Percentiles rank a stretch among this genome's conserved stretches.
Conservation (phyloP, 53 echinoderm and acorn worm genomes). For the Apostichopus leukothele region DNA sequence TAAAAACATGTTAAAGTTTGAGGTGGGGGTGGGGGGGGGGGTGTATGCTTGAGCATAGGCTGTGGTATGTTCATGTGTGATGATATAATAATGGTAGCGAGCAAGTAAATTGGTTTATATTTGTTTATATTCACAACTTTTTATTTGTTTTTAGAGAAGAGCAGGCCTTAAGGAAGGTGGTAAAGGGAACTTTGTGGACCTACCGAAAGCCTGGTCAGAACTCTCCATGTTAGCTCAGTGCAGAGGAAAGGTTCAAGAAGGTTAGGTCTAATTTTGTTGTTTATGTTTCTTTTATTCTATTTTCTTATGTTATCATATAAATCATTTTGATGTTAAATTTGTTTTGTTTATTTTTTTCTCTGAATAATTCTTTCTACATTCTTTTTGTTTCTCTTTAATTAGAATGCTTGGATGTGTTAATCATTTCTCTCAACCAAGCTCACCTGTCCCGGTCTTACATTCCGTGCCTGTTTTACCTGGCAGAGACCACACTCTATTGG, state of each 20-base stretch:
- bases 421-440: conserved; percentile 82
- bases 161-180: conserved; percentile 86
- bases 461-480: conserved; percentile 90
- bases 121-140: background rate
- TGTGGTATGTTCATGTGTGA: too few relatives aligned
- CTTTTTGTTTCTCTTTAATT: background rate
- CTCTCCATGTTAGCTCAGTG: conserved; percentile 97
- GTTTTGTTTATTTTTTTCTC: background rate
- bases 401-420: conserved; percentile 92
- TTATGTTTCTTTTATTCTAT: too few relatives aligned
- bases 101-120: too few relatives aligned
- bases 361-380: background rate
- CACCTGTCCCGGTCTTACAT: conserved; percentile 70
- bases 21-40: too few relatives aligned
- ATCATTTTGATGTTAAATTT: background rate
- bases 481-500: conserved; percentile 98
- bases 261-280: conserved; percentile 43
- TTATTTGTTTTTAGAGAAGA: conserved; percentile 68
- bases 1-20: too few relatives aligned
- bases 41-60: too few relatives aligned
- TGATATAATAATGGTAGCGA: too few relatives aligned
- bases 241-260: conserved; percentile 93
- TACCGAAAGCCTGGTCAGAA: conserved; percentile 95
- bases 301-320: background rate
- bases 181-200: conserved; percentile 83